A percentile compares a stretch with the other conserved stretches of the same genome.
Evolutionary conservation across 2,113 vertebrate species (phyloP).

Genomic region (human (Homo sapiens)): DNA sequence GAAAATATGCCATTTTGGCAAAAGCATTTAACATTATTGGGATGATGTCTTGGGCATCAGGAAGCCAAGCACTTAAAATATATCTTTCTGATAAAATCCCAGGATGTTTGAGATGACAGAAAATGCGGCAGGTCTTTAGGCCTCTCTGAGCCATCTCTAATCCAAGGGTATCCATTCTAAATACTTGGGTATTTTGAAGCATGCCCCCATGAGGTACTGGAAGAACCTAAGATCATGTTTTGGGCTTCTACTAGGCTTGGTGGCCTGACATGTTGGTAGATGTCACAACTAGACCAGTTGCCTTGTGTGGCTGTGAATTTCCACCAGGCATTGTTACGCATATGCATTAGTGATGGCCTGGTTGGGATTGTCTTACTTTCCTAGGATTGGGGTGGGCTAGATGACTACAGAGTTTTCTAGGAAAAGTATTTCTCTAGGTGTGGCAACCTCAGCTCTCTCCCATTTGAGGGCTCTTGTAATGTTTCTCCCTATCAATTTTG

Average conservation of each 20-base stretch:
- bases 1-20: neutral
- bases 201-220: neutral
- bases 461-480: neutral
- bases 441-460: neutral
- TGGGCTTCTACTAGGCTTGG: neutral
- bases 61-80: neutral
- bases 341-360: neutral
- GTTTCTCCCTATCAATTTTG: neutral
- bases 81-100: neutral
- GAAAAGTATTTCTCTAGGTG: neutral
- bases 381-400: neutral
- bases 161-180: neutral
- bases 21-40: neutral
- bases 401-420: neutral
- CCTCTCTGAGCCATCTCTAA: neutral
- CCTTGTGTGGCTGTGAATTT: neutral
- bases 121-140: neutral
- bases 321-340: neutral
- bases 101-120: neutral
- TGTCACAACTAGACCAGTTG: neutral
- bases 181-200: neutral
- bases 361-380: neutral
- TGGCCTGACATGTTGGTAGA: neutral
- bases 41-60: neutral
- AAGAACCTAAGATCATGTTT: neutral